Percentiles rank a stretch among this genome's conserved stretches.
These are phyloP conservation scores for Apodemus agrarius DNA, from an alignment of 2,797 vertebrate species.

Conservation along the genomic window DNA sequence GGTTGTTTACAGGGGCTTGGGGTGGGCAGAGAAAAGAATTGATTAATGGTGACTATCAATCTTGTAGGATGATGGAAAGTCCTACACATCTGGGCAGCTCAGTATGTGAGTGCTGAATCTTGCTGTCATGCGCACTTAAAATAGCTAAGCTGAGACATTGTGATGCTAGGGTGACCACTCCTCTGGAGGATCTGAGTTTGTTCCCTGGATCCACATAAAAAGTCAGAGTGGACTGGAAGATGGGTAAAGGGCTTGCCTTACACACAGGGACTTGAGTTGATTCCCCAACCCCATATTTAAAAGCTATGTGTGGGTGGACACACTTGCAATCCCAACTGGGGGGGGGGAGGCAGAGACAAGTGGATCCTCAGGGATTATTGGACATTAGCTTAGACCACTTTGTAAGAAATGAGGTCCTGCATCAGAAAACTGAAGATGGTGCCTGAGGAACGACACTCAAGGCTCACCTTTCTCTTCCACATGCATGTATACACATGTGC, in stretches of 20 bases:
- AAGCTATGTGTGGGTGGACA: background rate
- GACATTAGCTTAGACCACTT: background rate
- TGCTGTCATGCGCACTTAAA: background rate
- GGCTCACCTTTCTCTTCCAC: background rate
- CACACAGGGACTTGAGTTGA: background rate
- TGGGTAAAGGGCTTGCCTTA: background rate
- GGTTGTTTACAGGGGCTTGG: background rate
- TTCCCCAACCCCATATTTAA: background rate
- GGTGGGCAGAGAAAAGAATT: background rate
- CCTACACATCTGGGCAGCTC: background rate
- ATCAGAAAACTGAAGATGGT: background rate
- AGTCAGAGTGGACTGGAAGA: background rate
- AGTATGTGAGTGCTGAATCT: background rate
- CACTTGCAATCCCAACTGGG: background rate
- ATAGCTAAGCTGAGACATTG: background rate
- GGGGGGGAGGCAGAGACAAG: background rate
- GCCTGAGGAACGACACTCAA: background rate
- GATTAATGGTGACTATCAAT: background rate
- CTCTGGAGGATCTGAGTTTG: background rate
- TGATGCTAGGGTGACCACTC: background rate
- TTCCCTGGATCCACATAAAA: background rate
- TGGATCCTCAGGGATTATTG: background rate
- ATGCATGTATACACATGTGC: background rate
- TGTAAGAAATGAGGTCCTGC: background rate
- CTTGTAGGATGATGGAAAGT: background rate